A percentile compares a stretch with the other conserved stretches of the same genome.
phyloP scores from a whole-genome alignment of 2,888 invertebrate species.

The Nomada hirtipes region DNA sequence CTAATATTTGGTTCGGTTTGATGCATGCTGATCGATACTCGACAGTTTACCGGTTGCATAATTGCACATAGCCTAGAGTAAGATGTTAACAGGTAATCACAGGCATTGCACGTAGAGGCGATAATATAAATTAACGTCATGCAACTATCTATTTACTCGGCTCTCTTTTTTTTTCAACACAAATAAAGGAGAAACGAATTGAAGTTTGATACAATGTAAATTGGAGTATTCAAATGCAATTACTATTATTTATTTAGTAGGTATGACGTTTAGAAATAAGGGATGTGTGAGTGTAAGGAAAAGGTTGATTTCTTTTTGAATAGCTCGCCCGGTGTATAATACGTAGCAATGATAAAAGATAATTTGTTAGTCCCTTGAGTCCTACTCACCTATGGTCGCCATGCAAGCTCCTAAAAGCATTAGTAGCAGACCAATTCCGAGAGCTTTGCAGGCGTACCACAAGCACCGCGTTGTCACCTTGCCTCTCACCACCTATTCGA shows the following conservation, averaged over 20 bases:
- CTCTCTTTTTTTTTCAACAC: not conserved
- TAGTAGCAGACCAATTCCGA: constrained; percentile 93
- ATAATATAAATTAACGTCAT: constrained; percentile 4
- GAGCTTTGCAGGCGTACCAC: constrained; percentile 97
- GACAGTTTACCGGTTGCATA: not conserved
- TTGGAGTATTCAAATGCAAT: too few relatives aligned
- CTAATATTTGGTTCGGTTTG: not conserved
- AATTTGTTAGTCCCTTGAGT: constrained; percentile 25
- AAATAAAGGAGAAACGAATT: not conserved
- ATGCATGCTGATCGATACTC: not conserved
- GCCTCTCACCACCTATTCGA: constrained; percentile 90
- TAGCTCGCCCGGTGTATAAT: not conserved
- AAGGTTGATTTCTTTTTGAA: not conserved
- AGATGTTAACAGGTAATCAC: not conserved
- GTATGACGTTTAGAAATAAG: not conserved
- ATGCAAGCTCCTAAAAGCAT: constrained; percentile 96
- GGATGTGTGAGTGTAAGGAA: too few relatives aligned
- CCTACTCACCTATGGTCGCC: constrained; percentile 93
- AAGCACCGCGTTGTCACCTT: constrained; percentile 95
- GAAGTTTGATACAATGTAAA: not conserved
- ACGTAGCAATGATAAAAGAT: constrained; percentile 11
- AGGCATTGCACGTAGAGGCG: not conserved
- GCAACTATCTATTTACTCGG: not conserved
- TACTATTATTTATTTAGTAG: too few relatives aligned
- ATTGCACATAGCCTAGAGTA: not conserved